phyloP scores from a whole-genome alignment of 92 coral and sea anemone species.

The Siderastrea siderea region DNA sequence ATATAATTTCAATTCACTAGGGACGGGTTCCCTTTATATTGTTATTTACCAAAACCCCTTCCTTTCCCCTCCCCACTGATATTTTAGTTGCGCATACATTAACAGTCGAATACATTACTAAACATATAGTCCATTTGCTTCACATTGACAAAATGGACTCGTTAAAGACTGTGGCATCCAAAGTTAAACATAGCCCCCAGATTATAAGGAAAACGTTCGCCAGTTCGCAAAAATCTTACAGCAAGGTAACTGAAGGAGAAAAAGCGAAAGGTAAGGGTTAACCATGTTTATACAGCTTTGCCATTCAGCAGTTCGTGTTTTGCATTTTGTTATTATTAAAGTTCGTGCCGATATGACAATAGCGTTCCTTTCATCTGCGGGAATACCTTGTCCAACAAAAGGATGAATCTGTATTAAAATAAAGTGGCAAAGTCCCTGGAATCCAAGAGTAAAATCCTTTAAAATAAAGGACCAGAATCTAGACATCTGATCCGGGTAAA shows the following conservation, averaged over 20 bases:
- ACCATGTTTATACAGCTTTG: neutral
- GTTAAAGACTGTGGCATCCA: conserved; percentile 87
- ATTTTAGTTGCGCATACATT: too few species aligned
- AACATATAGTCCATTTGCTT: too few species aligned
- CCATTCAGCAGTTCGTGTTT: too few species aligned
- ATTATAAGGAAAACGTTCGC: conserved; percentile 87
- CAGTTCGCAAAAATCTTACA: conserved; percentile 34
- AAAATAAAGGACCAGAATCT: neutral
- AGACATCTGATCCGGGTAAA: neutral
- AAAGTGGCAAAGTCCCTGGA: neutral
- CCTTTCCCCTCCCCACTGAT: too few species aligned
- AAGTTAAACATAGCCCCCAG: conserved; percentile 93
- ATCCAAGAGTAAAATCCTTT: neutral
- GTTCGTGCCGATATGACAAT: too few species aligned
- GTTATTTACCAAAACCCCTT: too few species aligned
- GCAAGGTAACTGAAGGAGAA: conserved; percentile 44
- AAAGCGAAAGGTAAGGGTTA: conserved; percentile 75
- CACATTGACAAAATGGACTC: conserved; percentile 71
- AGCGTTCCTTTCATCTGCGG: neutral
- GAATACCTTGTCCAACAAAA: neutral
- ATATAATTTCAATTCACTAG: too few species aligned
- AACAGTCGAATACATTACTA: too few species aligned
- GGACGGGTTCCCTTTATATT: too few species aligned
- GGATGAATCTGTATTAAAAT: neutral
- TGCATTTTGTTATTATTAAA: too few species aligned